Base-by-base conservation (phyloP, 2,113 vertebrate genomes). In the Rhinoderma darwinii region DNA sequence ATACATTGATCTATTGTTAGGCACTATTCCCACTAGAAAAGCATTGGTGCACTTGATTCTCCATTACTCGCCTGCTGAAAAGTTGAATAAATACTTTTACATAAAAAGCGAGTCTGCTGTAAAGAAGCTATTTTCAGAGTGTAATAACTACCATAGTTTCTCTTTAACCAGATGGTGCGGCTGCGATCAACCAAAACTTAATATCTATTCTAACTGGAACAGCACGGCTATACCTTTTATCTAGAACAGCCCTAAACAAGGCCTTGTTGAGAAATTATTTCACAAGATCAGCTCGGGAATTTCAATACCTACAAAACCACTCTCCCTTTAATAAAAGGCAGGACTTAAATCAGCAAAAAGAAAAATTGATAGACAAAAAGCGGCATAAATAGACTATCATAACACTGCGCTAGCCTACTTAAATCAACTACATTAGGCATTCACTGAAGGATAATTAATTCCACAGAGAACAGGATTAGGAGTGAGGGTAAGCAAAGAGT, bases 361-460 rank as follows among this genome's bases (percentile, higher is more conserved):
- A 70, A 70, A 39, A 22, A 54, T 35, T 30, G 1, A 32, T 12
- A 61, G 63, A 43, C 7, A 47, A 3, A 11, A 2, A 22, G 0
- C 41, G n/a, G 54, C 8, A 32, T 37, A 27, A 66, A 32, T 32
- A 66, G 20, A 30, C 47, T 61, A 72, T 47, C 73, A 47, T 7
- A 43, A 7, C 66, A 83, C 14, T 54, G 25, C 44, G 12, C 18
- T 27, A 1, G 59, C 6, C 27, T 68, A 44, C 27, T 70, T 83
- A 83, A 83, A 83, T 68, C 43, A 70, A 22, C 25, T 27, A 70
- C 44, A 83, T 83, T 51, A 83, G n/a, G 12, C 30, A 79, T 79
- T 50, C 81, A 30, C 3, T 20, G 17, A 70, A 51, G 27, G 17
- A 68, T 70, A 30, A 83, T 70, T 18, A 73, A 54, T 54, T 54